Percentiles rank a stretch among this genome's conserved stretches.
phyloP scores from a whole-genome alignment of 2,888 invertebrate genomes.

The Boloria selene region DNA sequence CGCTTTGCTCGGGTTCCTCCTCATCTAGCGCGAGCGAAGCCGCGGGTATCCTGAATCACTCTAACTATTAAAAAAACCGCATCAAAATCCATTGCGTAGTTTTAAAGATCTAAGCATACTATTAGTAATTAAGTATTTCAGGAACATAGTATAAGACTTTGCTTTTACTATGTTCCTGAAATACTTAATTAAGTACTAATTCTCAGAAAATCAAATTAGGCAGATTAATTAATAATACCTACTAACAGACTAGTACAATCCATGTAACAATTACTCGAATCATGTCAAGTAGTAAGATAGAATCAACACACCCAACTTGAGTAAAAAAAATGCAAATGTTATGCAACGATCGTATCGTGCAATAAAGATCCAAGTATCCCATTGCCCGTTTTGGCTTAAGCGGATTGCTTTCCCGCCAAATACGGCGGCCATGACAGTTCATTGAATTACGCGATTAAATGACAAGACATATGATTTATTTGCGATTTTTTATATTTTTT shows the following conservation, averaged over 20 bases:
- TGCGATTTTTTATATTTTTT: conserved; percentile 57
- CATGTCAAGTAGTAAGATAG: conserved; percentile 30
- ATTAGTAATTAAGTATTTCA: too few relatives aligned
- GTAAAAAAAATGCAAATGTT: conserved; percentile 47
- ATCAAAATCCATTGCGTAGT: too few relatives aligned
- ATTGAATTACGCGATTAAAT: conserved; percentile 78
- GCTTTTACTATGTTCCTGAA: too few relatives aligned
- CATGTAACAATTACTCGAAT: conserved; percentile 7
- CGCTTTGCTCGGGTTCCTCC: too few relatives aligned
- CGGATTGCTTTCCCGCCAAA: conserved; percentile 81
- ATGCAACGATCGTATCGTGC: conserved; percentile 60
- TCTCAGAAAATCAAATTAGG: too few relatives aligned
- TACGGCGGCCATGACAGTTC: conserved; percentile 76
- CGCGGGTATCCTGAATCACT: too few relatives aligned
- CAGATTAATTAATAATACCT: conserved; percentile 4
- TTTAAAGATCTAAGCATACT: too few relatives aligned
- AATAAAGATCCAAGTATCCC: conserved; percentile 75
- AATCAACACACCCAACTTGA: conserved; percentile 27
- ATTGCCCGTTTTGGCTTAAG: conserved; percentile 73
- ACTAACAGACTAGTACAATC: not conserved
- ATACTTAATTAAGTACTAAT: too few relatives aligned
- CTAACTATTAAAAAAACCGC: too few relatives aligned
- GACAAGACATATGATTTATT: conserved; percentile 62
- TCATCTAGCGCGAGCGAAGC: too few relatives aligned
- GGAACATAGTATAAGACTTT: too few relatives aligned